Evolutionary conservation across 2,113 vertebrate species (phyloP), one percentile per base, ranked within the genome.

Genomic region (Apteryx mantelli): DNA sequence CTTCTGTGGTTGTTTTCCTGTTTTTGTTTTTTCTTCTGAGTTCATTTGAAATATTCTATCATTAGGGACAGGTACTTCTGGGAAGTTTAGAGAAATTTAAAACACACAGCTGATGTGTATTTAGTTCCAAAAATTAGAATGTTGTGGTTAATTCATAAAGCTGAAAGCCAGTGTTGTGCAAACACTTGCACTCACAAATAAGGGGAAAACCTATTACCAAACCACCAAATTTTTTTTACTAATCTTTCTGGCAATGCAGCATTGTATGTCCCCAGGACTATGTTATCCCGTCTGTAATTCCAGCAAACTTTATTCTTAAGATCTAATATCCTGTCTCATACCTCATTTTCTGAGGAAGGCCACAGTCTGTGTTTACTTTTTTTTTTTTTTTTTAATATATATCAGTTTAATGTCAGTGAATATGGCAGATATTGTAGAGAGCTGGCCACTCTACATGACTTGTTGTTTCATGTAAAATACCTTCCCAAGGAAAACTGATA

Each of bases 361-460:
- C 76, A 25, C 70, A 42, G n/a, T 76, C 82, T 95, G 30, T 69
- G 34, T 44, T 96, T 88, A 93, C 55, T 85, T 92, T 46, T 46
- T 38, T 38, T 38, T 38, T 36, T 36, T 38, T 38, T 38, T 38
- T 38, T 38, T 38, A 38, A 38, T 38, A 38, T 38, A 38, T 38
- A 38, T 38, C 36, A 38, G 36, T 38, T 38, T 38, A 38, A 38
- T 38, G 36, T 91, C 19, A 18, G 4, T 95, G 88, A 91, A 80
- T 79, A 36, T 81, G 82, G 48, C 64, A 73, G 89, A 56, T 74
- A 48, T 5, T 79, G 77, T n/a, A 34, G 32, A 82, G 84, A 22
- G 25, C 36, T 92, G 76, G 63, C 42, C 26, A 24, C 18, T 87
- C 68, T 75, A 84, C 53, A 50, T 84, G 91, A 28, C n/a, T 83